These are phyloP conservation scores for Ceyx cyanopectus DNA, from an alignment of 2,113 vertebrate genomes.

Conservation along the genomic window DNA sequence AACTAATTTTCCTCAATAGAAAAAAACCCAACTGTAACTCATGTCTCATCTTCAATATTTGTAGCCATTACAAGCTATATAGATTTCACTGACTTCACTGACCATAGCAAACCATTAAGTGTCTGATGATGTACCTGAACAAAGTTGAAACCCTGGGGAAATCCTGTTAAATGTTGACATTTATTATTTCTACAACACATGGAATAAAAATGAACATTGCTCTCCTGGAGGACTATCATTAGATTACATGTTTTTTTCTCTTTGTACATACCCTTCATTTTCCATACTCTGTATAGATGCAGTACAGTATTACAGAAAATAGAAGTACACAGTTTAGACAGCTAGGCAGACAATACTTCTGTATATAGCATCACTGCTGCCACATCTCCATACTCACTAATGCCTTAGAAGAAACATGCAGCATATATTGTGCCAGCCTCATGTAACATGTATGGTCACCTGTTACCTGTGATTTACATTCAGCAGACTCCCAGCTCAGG, in stretches of 20 bases:
- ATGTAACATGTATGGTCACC: rapidly evolving
- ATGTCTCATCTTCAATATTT: not conserved
- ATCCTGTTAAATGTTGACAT: not conserved
- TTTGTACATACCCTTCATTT: not conserved
- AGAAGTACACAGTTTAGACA: not conserved
- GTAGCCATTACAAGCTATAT: not conserved
- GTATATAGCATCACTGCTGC: not conserved
- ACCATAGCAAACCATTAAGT: not conserved
- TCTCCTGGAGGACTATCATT: not conserved
- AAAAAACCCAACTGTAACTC: not conserved
- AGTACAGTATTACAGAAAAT: not conserved
- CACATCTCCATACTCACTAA: not conserved
- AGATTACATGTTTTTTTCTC: not conserved
- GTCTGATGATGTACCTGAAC: not conserved
- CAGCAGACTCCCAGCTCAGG: not conserved
- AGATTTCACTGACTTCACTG: not conserved
- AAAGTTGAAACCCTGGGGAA: not conserved
- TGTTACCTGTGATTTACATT: not conserved
- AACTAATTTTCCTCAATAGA: not conserved
- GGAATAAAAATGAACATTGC: not conserved
- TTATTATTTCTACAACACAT: not conserved
- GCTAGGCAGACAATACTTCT: not conserved
- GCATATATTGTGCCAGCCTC: not conserved
- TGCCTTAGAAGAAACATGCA: not conserved
- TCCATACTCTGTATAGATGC: not conserved